Evolutionary conservation across 2,888 invertebrate species (phyloP), one percentile per base, ranked within the genome.

Genomic region (Cheilosia pagana): DNA sequence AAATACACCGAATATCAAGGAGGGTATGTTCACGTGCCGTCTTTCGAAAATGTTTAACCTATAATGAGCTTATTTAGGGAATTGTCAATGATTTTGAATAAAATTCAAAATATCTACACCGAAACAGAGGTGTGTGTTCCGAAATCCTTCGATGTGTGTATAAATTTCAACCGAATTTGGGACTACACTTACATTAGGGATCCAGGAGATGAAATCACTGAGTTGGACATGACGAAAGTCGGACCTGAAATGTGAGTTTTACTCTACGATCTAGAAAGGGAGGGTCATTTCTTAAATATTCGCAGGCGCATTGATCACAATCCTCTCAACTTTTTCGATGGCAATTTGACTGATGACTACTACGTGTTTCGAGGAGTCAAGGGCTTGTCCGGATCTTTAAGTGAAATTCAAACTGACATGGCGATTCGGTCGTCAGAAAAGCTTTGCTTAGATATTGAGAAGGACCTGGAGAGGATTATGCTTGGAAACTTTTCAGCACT

Each of bases 391-490:
- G 2, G 31, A 0, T n/a, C 55, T 21, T 10, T 41, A 23, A 43
- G 67, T 23, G 60, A 86, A 71, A 14, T 53, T 0, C 23, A 72
- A 50, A 82, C 35, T 10, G 87, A 87, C 10, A 35, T 57, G 21
- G 12, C 82, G 74, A 87, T 88, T 55, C 78, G 86, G n/a, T 52
- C 43, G 12, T 82, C 74, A 7, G 35, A 70, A 23, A 50, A 75
- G 14, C 31, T 92, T n/a, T 95, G 95, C 89, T 91, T 95, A 43
- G 92, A 92, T 78, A 94, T 94, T 0, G 95, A 95, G 89, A 93
- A 93, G 0, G 95, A 95, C 88, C 91, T 95, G 87, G 94, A 94
- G 60, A 91, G 91, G 14, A 88, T 95, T 52, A 94, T 95, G 94
- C 90, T 92, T 16, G 90, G 91, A 65, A 92, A 93, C 1, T 88